phyloP scores from a whole-genome alignment of 2,888 invertebrate species.

The Harpalus rufipes region DNA sequence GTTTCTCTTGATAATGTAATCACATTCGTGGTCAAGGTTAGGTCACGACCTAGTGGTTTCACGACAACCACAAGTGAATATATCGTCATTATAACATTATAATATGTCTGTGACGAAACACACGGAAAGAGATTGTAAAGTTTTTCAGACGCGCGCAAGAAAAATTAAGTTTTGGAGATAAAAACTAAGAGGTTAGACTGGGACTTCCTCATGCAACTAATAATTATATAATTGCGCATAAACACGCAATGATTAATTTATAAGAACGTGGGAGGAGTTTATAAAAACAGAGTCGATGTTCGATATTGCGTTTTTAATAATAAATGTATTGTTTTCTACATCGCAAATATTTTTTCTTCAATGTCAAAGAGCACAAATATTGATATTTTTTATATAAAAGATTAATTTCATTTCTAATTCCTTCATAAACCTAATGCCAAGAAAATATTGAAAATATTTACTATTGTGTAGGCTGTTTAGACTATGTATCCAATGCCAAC shows the following conservation, averaged over 20 bases:
- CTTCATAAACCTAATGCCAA: neutral
- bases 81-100: neutral
- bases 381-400: neutral
- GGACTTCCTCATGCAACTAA: constrained; percentile 12
- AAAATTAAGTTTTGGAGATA: constrained; percentile 17
- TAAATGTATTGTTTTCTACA: constrained; percentile 18
- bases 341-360: constrained; percentile 19
- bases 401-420: neutral
- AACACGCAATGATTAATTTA: constrained; percentile 13
- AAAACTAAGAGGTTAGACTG: constrained; percentile 4
- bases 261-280: constrained; percentile 23
- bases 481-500: neutral
- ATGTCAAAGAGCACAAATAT: neutral
- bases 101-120: constrained; percentile 1
- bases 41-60: constrained; percentile 43
- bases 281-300: constrained; percentile 27
- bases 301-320: constrained; percentile 32
- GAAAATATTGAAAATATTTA: constrained; percentile 12
- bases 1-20: constrained; percentile 42
- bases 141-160: constrained; percentile 1
- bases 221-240: constrained; percentile 34
- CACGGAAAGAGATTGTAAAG: constrained; percentile 26
- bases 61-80: constrained; percentile 21
- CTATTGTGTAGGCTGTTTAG: neutral
- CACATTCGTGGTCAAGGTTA: constrained; percentile 56